These are phyloP conservation scores for Macropus fuliginosus DNA, from an alignment of 2,797 vertebrate genomes.

Conservation along the genomic window DNA sequence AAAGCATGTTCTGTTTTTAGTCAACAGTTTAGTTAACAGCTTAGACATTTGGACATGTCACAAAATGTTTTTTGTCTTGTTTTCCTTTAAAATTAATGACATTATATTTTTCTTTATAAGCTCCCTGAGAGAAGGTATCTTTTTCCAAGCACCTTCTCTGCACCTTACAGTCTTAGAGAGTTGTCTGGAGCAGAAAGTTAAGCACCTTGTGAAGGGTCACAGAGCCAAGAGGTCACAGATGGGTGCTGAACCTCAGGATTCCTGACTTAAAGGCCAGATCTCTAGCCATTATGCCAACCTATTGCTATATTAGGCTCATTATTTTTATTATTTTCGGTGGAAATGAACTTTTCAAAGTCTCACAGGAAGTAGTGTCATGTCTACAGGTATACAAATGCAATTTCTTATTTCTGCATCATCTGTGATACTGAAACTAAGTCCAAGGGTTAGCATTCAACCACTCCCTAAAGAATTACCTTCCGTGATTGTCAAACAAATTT, in stretches of 20 bases:
- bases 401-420: conserved; percentile 30
- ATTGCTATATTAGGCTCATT: background rate
- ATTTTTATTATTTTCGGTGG: background rate
- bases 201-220: background rate
- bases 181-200: background rate
- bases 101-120: background rate
- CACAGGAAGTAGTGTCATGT: too few species aligned
- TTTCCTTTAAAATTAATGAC: conserved; percentile 32
- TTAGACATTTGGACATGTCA: background rate
- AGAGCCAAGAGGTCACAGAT: background rate
- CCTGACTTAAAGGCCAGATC: background rate
- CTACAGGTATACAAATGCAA: background rate
- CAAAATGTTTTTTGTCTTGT: background rate
- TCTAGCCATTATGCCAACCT: background rate
- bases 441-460: conserved; percentile 16
- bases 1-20: conserved; percentile 16
- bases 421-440: conserved; percentile 17
- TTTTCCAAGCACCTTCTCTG: background rate
- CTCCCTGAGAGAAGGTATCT: background rate
- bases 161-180: background rate
- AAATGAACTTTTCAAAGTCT: background rate
- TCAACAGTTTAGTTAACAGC: background rate
- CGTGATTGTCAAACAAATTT: background rate
- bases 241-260: background rate
- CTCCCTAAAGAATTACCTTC: conserved; percentile 1